These are phyloP conservation scores for Drosophila monieri DNA, from an alignment of 2,888 invertebrate genomes.

Conservation along the genomic window DNA sequence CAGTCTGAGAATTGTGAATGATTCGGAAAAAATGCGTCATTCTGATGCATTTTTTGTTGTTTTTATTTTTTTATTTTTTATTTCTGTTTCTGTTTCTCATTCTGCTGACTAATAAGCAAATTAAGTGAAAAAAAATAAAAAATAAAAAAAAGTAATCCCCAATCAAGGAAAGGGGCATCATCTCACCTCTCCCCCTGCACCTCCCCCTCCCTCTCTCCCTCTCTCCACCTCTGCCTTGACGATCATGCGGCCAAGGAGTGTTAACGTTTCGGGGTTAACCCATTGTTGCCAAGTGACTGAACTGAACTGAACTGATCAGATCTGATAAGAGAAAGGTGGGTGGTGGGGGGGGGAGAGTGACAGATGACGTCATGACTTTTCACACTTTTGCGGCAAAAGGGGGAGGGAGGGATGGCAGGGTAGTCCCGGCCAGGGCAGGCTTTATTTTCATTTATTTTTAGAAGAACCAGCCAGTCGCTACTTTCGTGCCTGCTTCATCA, in stretches of 20 bases:
- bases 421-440: not conserved
- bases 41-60: constrained; percentile 15
- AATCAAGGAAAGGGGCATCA: constrained; percentile 1
- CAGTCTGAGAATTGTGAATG: constrained; percentile 9
- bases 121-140: constrained; percentile 1
- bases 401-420: not conserved
- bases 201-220: too few relatives aligned
- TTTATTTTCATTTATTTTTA: constrained; percentile 58
- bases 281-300: constrained; percentile 36
- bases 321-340: not conserved
- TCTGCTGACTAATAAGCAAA: constrained; percentile 32
- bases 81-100: too few relatives aligned
- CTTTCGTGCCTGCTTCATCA: constrained; percentile 63
- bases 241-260: constrained; percentile 30
- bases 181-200: too few relatives aligned
- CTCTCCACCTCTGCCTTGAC: too few relatives aligned
- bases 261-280: constrained; percentile 14
- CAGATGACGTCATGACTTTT: constrained; percentile 57
- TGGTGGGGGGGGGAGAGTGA: not conserved
- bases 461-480: constrained; percentile 57
- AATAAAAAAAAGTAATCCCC: constrained; percentile 15
- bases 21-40: constrained; percentile 24
- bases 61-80: not conserved
- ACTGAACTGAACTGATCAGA: constrained; percentile 24
- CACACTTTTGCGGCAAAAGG: constrained; percentile 16